phyloP scores from a whole-genome alignment of 2,113 vertebrate genomes.

The Todiramphus chloris region DNA sequence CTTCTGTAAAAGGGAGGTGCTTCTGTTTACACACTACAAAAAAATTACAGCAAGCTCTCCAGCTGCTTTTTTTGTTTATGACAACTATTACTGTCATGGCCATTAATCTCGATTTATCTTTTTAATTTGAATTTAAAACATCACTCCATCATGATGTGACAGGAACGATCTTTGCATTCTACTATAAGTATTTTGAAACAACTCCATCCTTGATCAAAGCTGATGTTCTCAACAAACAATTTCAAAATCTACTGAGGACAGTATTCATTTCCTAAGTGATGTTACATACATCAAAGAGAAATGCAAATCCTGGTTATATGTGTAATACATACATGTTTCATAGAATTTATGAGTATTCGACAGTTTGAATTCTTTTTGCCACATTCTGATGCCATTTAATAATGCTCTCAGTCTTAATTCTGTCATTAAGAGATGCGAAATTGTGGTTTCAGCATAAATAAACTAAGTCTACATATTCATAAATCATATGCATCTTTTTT shows the following conservation, averaged over 20 bases:
- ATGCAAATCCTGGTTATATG: not conserved
- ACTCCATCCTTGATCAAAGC: not conserved
- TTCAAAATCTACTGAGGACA: not conserved
- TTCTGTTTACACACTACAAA: fast-evolving
- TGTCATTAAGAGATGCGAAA: not conserved
- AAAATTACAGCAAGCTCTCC: not conserved
- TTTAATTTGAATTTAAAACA: not conserved
- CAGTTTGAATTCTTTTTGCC: not conserved
- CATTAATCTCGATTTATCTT: not conserved
- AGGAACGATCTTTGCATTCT: fast-evolving
- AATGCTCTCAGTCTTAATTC: not conserved
- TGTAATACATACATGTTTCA: not conserved
- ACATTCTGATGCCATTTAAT: not conserved
- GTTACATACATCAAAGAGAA: not conserved
- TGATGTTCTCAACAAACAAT: not conserved
- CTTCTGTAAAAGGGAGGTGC: not conserved
- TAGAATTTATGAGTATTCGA: not conserved
- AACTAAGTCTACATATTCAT: not conserved
- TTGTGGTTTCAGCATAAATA: not conserved
- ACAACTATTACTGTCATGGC: not conserved
- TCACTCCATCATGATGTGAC: not conserved
- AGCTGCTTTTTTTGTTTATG: not conserved
- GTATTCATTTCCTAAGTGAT: not conserved
- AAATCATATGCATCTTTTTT: not conserved
- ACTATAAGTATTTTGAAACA: not conserved